Conservation (phyloP, 2,888 invertebrate genomes). For the Acholoe squamosa region DNA sequence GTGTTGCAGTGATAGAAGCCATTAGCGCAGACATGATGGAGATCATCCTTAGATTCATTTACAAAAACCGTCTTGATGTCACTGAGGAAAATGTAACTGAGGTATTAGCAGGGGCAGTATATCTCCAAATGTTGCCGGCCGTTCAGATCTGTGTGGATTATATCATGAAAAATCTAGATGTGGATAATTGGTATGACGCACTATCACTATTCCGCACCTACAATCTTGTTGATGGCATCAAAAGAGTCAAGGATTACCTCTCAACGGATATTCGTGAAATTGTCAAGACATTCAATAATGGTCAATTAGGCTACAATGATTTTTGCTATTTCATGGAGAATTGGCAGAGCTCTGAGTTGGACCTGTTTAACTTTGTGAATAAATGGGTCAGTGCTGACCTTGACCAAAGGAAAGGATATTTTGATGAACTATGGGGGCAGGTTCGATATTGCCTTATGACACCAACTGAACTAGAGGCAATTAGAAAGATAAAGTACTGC, state of each 20-base stretch:
- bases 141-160: not conserved
- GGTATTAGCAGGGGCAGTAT: slow-evolving; percentile 22
- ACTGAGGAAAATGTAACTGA: not conserved
- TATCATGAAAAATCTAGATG: not conserved
- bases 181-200: slow-evolving; percentile 9
- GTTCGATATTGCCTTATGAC: slow-evolving; percentile 14
- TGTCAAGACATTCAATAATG: too few species aligned
- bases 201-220: not conserved
- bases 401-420: not conserved
- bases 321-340: not conserved
- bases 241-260: not conserved
- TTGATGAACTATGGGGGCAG: not conserved
- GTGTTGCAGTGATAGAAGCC: not conserved
- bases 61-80: not conserved
- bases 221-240: not conserved
- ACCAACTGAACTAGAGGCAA: not conserved
- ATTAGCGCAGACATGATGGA: not conserved
- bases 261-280: not conserved
- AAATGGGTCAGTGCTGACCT: not conserved
- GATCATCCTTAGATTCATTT: not conserved
- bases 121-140: slow-evolving; percentile 18
- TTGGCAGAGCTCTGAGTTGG: slow-evolving; percentile 30
- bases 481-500: not conserved
- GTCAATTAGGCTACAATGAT: not conserved
- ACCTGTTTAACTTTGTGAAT: not conserved